A percentile compares a stretch with the other conserved stretches of the same genome.
These are phyloP conservation scores for Drosophila algonquin DNA, from an alignment of 2,888 invertebrate genomes.

Conservation along the genomic window DNA sequence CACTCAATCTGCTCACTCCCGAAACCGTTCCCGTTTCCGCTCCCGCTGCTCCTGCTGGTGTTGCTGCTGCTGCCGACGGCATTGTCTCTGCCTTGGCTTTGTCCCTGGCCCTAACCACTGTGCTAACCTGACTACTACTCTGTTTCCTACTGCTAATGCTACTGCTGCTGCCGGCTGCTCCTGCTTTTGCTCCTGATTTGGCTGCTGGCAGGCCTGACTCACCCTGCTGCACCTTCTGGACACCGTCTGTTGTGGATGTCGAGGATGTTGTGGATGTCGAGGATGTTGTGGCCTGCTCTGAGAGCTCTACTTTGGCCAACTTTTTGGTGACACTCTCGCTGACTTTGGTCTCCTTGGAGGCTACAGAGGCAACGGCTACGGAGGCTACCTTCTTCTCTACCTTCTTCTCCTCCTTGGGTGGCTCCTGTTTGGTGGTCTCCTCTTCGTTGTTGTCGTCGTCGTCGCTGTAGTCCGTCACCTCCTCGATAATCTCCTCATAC, in stretches of 20 bases:
- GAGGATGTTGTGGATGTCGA: constrained; percentile 16
- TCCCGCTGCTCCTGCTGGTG: constrained; percentile 13
- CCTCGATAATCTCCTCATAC: constrained; percentile 83
- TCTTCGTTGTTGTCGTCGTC: constrained; percentile 49
- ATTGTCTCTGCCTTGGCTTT: constrained; percentile 38
- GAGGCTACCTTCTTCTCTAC: background rate
- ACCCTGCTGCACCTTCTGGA: constrained; percentile 85
- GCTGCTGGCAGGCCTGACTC: constrained; percentile 88
- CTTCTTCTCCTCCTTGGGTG: constrained; percentile 10
- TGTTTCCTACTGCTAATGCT: constrained; percentile 61
- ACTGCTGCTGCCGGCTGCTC: constrained; percentile 50
- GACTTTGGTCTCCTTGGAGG: constrained; percentile 26
- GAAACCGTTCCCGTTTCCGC: constrained; percentile 18
- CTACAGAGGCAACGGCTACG: constrained; percentile 9
- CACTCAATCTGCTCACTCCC: constrained; percentile 76
- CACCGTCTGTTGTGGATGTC: constrained; percentile 51
- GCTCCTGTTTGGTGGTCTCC: constrained; percentile 21
- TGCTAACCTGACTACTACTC: constrained; percentile 59
- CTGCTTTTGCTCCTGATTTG: constrained; percentile 38
- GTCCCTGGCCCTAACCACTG: constrained; percentile 55
- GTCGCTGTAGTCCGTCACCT: constrained; percentile 82
- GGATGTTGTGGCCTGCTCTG: constrained; percentile 32
- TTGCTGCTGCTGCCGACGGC: constrained; percentile 22
- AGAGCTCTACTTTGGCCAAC: constrained; percentile 63
- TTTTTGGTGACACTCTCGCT: constrained; percentile 53